Conservation (phyloP, 35 echinoderm and acorn worm species). For the Lytechinus pictus region DNA sequence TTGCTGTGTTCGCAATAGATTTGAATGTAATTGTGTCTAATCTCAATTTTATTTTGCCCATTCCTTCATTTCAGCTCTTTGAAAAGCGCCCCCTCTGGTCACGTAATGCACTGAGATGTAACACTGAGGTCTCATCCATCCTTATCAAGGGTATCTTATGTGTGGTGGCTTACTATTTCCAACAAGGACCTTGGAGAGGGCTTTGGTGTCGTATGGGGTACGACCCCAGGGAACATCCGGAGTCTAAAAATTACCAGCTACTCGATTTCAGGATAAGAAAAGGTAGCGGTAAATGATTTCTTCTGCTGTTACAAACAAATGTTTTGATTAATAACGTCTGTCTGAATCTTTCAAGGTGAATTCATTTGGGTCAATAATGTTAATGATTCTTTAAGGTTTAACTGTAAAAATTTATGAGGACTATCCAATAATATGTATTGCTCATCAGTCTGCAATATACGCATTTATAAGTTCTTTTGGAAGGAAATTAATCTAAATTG, state of each 20-base stretch:
- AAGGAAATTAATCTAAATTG: too few species aligned
- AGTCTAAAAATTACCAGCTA: slow-evolving; percentile 72
- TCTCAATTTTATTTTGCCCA: not conserved
- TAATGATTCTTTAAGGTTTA: too few species aligned
- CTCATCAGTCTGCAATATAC: too few species aligned
- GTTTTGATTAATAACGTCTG: too few species aligned
- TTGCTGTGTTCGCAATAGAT: too few species aligned
- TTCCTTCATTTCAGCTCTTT: slow-evolving; percentile 64
- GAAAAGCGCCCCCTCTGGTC: slow-evolving; percentile 81
- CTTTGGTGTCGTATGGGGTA: slow-evolving; percentile 81
- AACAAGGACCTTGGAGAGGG: slow-evolving; percentile 84
- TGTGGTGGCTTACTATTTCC: slow-evolving; percentile 71
- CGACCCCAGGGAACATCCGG: slow-evolving; percentile 69
- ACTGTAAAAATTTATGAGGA: too few species aligned
- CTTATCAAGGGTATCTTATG: slow-evolving; percentile 69
- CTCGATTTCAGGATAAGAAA: slow-evolving; percentile 87
- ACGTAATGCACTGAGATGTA: slow-evolving; percentile 60
- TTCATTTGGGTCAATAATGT: too few species aligned
- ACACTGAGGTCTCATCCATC: slow-evolving; percentile 29
- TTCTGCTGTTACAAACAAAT: too few species aligned
- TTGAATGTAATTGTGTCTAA: too few species aligned
- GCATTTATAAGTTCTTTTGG: too few species aligned
- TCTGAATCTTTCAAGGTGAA: too few species aligned
- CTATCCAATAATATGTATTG: too few species aligned
- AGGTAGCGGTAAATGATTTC: not conserved